Base-by-base conservation (phyloP, 2,113 vertebrate species). In the Brachyistius frenatus region DNA sequence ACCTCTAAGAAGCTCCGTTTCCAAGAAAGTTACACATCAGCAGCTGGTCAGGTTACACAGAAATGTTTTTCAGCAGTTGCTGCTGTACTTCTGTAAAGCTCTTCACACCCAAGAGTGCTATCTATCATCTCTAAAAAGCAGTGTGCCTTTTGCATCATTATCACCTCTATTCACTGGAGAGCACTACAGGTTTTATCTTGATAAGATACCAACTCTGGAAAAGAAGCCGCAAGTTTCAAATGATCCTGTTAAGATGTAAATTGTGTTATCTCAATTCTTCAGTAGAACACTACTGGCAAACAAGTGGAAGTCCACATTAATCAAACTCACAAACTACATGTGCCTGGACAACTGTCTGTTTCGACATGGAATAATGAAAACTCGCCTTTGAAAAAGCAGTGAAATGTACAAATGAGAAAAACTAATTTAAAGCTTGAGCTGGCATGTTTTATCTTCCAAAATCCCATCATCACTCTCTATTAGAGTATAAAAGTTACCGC, bases 1-100 rank as follows among this genome's bases (percentile, higher is more conserved):
- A 41, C 30, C 7, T 60, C 53, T 31, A 16, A 39, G 35, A 31
- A 63, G 56, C 13, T 77, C 56, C 52, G 66, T 49, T 66, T 52
- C 49, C n/a, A 47, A 36, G 11, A 15, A 66, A 64, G 53, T 56
- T 47, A 54, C 15, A 36, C 53, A 13, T 66, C 61, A 58, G 44
- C 52, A 53, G 30, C 30, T 44, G 54, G 31, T 67, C 13, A 5
- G 1, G 60, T 60, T 47, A 39, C 44, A 46, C 16, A 10, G 13
- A 74, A 64, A 75, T n/a, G 6, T 41, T 54, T 39, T 64, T 15
- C 44, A 62, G 16, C 23, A 8, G 46, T 44, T 54, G 41, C 33
- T 66, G 31, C 4, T 32, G 13, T 33, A 11, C 55, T 44, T 66
- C 8, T 73, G 8, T 50, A 7, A n/a, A 30, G 23, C 5, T 11